phyloP scores from a whole-genome alignment of 2,888 invertebrate species.

The Tortrix viridana region DNA sequence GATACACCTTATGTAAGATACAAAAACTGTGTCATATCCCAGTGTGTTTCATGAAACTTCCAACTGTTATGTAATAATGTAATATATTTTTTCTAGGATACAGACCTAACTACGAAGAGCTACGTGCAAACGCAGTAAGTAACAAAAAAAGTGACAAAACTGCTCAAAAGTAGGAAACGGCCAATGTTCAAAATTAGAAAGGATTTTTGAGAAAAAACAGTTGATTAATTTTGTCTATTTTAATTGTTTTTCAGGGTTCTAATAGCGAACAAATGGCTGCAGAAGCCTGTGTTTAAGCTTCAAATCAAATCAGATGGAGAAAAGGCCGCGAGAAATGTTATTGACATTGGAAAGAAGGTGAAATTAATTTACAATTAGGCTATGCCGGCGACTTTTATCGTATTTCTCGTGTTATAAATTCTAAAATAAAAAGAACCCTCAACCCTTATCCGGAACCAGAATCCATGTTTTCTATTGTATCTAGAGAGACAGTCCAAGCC shows the following conservation, averaged over 20 bases:
- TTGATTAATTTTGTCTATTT: background rate
- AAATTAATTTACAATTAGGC: background rate
- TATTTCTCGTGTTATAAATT: too few species aligned
- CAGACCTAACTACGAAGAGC: conserved; percentile 54
- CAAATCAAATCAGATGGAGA: conserved; percentile 60
- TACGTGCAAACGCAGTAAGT: conserved; percentile 70
- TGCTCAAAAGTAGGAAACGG: background rate
- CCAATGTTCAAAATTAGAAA: background rate
- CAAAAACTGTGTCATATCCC: too few species aligned
- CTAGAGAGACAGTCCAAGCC: too few species aligned
- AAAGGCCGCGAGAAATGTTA: conserved; percentile 57
- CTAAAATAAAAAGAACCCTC: too few species aligned
- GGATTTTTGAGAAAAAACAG: background rate
- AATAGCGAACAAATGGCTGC: conserved; percentile 66
- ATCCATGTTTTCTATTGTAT: too few species aligned
- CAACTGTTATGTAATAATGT: too few species aligned
- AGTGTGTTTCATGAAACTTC: too few species aligned
- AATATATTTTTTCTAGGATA: conserved; percentile 50
- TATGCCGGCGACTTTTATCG: too few species aligned
- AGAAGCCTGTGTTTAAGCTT: conserved; percentile 52
- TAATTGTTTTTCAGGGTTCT: conserved; percentile 56
- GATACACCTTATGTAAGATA: too few species aligned
- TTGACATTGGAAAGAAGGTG: conserved; percentile 66
- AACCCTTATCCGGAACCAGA: too few species aligned
- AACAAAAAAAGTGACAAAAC: background rate